These are phyloP conservation scores for Prostheceraeus crozeri DNA, from an alignment of 2,888 invertebrate genomes.

Conservation along the genomic window DNA sequence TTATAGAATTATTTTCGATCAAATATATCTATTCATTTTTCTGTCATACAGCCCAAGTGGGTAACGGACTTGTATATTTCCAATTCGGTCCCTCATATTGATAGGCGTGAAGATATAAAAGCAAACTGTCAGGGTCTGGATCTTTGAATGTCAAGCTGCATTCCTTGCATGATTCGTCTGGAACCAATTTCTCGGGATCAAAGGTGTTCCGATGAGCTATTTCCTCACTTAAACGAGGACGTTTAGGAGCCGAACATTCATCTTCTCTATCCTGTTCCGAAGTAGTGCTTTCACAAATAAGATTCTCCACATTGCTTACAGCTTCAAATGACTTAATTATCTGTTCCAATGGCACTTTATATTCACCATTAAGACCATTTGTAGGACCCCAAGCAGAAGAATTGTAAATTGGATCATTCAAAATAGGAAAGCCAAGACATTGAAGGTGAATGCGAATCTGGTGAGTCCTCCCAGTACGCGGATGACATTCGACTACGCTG, in stretches of 20 bases:
- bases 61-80: constrained; percentile 72
- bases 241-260: no score
- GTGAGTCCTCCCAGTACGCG: constrained; percentile 93
- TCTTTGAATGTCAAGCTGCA: constrained; percentile 84
- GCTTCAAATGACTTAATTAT: constrained; percentile 71
- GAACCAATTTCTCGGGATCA: background rate
- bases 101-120: constrained; percentile 85
- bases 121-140: constrained; percentile 78
- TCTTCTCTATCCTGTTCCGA: constrained; percentile 61
- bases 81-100: constrained; percentile 68
- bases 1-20: no score
- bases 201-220: background rate
- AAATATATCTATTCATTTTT: background rate
- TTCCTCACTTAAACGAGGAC: constrained; percentile 24
- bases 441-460: constrained; percentile 97
- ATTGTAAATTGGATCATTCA: constrained; percentile 94
- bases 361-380: constrained; percentile 78
- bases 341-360: constrained; percentile 77
- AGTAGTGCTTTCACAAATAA: constrained; percentile 60
- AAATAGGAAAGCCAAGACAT: constrained; percentile 90
- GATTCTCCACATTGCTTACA: constrained; percentile 86
- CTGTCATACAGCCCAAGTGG: background rate
- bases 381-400: constrained; percentile 86
- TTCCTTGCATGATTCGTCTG: constrained; percentile 58
- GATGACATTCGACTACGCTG: constrained; percentile 62